These are phyloP conservation scores for Sipha maydis DNA, from an alignment of 2,888 invertebrate genomes.

Conservation along the genomic window DNA sequence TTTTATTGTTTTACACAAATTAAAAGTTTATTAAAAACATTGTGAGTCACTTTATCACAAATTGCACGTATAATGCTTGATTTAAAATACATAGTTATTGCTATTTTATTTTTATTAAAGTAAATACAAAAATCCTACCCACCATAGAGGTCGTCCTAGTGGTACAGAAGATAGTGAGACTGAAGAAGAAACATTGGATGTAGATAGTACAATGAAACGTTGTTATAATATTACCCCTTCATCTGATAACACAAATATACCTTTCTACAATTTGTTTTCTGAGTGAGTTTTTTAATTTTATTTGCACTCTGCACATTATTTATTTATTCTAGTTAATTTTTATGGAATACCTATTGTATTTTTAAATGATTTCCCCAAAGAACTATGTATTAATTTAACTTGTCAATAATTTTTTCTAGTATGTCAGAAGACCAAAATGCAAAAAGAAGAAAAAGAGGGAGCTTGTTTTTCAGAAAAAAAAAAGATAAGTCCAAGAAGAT, in stretches of 20 bases:
- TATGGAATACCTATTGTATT: background rate
- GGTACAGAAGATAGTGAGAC: conserved; percentile 80
- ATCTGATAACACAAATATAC: conserved; percentile 56
- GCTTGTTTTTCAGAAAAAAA: conserved; percentile 91
- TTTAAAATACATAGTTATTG: conserved; percentile 37
- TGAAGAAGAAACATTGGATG: conserved; percentile 75
- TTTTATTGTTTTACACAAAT: conserved; percentile 58
- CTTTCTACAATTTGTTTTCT: conserved; percentile 58
- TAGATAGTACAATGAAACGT: conserved; percentile 61
- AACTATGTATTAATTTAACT: background rate
- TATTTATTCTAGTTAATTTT: conserved; percentile 12
- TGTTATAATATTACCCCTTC: conserved; percentile 59
- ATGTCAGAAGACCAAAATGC: conserved; percentile 77
- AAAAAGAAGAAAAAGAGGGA: conserved; percentile 87
- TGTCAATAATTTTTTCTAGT: background rate
- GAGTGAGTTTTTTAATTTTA: conserved; percentile 50
- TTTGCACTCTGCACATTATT: conserved; percentile 53
- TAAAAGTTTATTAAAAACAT: conserved; percentile 18
- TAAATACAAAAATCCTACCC: conserved; percentile 63
- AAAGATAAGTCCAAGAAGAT: conserved; percentile 83
- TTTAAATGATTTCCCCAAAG: background rate
- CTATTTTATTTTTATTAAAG: conserved; percentile 63
- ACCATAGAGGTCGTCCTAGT: conserved; percentile 68
- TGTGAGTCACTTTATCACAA: conserved; percentile 20
- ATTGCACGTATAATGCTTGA: conserved; percentile 35